A percentile compares a stretch with the other conserved stretches of the same genome.
Conservation (phyloP, 2,888 invertebrate genomes). For the Andrena camellia region DNA sequence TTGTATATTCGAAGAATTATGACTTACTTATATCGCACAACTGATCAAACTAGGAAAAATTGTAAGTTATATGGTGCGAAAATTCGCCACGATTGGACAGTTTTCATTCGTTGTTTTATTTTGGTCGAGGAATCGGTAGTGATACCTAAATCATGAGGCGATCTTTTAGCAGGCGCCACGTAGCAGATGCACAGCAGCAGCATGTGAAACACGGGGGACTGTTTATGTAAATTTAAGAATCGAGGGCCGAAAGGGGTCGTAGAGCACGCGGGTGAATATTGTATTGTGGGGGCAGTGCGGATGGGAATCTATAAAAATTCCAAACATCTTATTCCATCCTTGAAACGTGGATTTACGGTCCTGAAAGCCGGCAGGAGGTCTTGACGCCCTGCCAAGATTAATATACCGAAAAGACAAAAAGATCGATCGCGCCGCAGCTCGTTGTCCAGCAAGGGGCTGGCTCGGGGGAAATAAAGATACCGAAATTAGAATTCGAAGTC, state of each 20-base stretch:
- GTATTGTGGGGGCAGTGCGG: slow-evolving; percentile 58
- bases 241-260: slow-evolving; percentile 34
- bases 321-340: slow-evolving; percentile 77
- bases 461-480: slow-evolving; percentile 49
- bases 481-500: slow-evolving; percentile 48
- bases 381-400: slow-evolving; percentile 72
- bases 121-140: neutral
- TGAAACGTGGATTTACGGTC: slow-evolving; percentile 69
- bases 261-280: slow-evolving; percentile 42
- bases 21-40: too few species aligned
- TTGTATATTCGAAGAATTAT: too few species aligned
- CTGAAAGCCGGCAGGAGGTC: slow-evolving; percentile 69
- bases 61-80: too few species aligned
- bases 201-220: slow-evolving; percentile 24
- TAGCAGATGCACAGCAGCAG: slow-evolving; percentile 6
- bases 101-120: neutral
- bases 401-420: slow-evolving; percentile 72
- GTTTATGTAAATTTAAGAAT: slow-evolving; percentile 55
- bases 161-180: slow-evolving; percentile 34
- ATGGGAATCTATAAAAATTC: slow-evolving; percentile 75
- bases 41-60: too few species aligned
- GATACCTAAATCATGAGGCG: slow-evolving; percentile 6
- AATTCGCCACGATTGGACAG: neutral
- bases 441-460: neutral
- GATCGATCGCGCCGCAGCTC: slow-evolving; percentile 55